phyloP scores from a whole-genome alignment of 2,888 invertebrate species.

The Drosophila monieri region DNA sequence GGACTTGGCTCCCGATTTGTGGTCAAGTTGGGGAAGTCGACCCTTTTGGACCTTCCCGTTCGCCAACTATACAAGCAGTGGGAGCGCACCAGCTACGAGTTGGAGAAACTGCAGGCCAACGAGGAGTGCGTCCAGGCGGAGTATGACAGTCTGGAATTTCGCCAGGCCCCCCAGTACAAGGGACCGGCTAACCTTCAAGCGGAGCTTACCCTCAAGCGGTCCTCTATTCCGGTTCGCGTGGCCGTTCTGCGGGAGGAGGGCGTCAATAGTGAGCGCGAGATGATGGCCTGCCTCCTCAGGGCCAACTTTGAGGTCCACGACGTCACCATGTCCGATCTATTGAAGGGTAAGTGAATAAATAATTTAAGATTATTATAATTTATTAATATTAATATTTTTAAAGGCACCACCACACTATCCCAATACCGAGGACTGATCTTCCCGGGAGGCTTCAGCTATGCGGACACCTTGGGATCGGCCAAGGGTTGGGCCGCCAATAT shows the following conservation, averaged over 20 bases:
- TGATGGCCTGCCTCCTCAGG: slow-evolving; percentile 94
- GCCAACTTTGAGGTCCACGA: slow-evolving; percentile 97
- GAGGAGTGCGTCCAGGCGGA: slow-evolving; percentile 91
- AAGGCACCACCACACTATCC: slow-evolving; percentile 89
- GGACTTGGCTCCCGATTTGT: slow-evolving; percentile 86
- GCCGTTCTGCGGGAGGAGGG: slow-evolving; percentile 98
- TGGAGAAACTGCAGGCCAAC: slow-evolving; percentile 94
- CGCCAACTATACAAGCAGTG: slow-evolving; percentile 91
- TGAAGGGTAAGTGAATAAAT: slow-evolving; percentile 81
- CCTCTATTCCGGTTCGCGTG: slow-evolving; percentile 86
- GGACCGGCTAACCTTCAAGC: slow-evolving; percentile 86
- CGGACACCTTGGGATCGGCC: slow-evolving; percentile 97
- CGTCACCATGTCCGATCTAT: slow-evolving; percentile 96
- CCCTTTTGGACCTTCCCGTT: slow-evolving; percentile 87
- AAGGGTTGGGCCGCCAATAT: slow-evolving; percentile 99
- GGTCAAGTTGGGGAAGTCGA: slow-evolving; percentile 55
- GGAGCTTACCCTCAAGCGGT: slow-evolving; percentile 82
- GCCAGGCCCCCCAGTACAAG: slow-evolving; percentile 90
- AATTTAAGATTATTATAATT: background rate
- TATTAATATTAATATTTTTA: slow-evolving; percentile 1
- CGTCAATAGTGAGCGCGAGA: slow-evolving; percentile 97
- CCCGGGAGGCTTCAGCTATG: slow-evolving; percentile 99
- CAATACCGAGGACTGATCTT: slow-evolving; percentile 95
- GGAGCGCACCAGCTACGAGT: slow-evolving; percentile 97
- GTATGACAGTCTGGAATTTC: slow-evolving; percentile 87